Evolutionary conservation across 2,888 invertebrate species (phyloP).

Genomic region (Hirtodrosophila cameraria): DNA sequence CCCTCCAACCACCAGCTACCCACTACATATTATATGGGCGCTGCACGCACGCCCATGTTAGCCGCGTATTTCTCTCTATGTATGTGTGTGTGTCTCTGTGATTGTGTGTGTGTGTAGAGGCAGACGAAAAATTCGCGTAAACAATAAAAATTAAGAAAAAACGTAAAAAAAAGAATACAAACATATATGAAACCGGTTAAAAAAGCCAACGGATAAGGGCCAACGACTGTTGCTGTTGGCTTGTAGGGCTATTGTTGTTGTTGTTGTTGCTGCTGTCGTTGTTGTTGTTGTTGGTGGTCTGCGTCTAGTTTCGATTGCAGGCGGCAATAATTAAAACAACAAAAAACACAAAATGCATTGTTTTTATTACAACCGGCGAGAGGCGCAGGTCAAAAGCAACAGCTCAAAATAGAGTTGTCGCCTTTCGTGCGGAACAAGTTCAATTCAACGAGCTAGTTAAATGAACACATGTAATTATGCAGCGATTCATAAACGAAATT

Average conservation of each 20-base stretch:
- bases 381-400: conserved; percentile 5
- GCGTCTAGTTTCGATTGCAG: conserved; percentile 66
- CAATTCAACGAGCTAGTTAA: no score
- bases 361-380: conserved; percentile 47
- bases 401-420: conserved; percentile 1
- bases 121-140: conserved; percentile 72
- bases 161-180: conserved; percentile 15
- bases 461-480: no score
- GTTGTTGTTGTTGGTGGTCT: conserved; percentile 24
- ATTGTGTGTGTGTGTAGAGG: conserved; percentile 23
- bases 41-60: conserved; percentile 67
- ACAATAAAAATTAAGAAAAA: conserved; percentile 66
- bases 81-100: conserved; percentile 1
- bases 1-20: conserved; percentile 39
- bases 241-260: conserved; percentile 4
- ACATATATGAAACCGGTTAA: conserved; percentile 69
- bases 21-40: conserved; percentile 54
- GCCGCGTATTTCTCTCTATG: conserved; percentile 1
- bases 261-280: conserved; percentile 10
- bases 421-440: no score
- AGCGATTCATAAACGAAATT: no score
- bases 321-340: conserved; percentile 66
- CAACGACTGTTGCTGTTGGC: conserved; percentile 28
- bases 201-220: conserved; percentile 35
- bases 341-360: conserved; percentile 50